Conservation (phyloP, 2,797 vertebrate species). For the Manis javanica region DNA sequence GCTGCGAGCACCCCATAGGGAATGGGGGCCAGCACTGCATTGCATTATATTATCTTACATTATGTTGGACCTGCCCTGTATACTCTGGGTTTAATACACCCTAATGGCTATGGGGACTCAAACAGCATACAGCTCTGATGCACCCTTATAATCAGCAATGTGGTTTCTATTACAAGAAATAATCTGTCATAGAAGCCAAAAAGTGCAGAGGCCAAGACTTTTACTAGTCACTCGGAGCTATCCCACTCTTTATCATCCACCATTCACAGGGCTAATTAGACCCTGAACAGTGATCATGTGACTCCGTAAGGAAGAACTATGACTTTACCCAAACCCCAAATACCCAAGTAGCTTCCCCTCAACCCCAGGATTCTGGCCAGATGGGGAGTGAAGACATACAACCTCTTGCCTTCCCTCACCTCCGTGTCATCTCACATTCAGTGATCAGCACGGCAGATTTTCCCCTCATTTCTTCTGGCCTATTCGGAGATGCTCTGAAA, state of each 20-base stretch:
- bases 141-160: not conserved
- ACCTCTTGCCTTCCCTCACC: not conserved
- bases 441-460: not conserved
- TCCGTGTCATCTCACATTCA: not conserved
- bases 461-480: not conserved
- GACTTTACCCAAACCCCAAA: not conserved
- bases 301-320: not conserved
- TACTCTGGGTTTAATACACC: not conserved
- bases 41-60: not conserved
- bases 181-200: not conserved
- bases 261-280: not conserved
- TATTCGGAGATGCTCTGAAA: not conserved
- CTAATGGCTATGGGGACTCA: not conserved
- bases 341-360: too few species aligned
- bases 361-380: not conserved
- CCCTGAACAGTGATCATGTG: not conserved
- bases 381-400: accelerated
- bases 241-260: not conserved
- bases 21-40: not conserved
- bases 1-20: not conserved
- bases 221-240: not conserved
- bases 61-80: not conserved
- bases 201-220: not conserved
- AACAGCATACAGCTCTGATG: not conserved
- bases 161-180: conserved; percentile 30